Conservation (phyloP, 2,888 invertebrate genomes). For the Kryphioiulus occultus region DNA sequence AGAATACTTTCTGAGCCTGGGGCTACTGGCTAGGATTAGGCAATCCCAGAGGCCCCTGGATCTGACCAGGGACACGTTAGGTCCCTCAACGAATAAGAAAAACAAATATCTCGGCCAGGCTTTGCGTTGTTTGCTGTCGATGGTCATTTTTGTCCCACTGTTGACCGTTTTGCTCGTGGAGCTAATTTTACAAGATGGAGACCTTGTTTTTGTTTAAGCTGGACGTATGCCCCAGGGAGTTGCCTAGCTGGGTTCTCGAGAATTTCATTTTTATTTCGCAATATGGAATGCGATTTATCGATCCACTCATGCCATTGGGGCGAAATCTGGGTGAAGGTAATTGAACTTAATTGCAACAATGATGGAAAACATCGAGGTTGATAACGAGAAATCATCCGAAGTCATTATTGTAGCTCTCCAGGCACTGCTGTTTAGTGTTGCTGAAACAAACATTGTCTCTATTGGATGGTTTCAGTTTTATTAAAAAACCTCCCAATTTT, state of each 20-base stretch:
- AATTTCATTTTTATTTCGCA: background rate
- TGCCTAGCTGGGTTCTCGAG: background rate
- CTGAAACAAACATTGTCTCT: background rate
- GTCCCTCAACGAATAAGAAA: background rate
- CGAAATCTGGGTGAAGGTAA: background rate
- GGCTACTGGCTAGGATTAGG: background rate
- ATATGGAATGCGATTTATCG: background rate
- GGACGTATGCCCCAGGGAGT: background rate
- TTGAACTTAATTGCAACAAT: slow-evolving; percentile 13
- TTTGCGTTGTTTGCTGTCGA: background rate
- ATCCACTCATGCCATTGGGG: background rate
- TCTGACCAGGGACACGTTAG: background rate
- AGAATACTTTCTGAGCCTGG: background rate
- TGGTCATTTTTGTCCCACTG: background rate
- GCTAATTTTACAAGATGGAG: background rate
- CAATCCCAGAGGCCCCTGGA: background rate
- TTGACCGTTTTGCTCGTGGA: background rate
- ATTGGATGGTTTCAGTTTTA: too few species aligned
- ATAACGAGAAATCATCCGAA: background rate
- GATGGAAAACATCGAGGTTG: background rate
- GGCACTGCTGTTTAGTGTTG: background rate
- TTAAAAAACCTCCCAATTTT: background rate
- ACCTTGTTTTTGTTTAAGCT: background rate
- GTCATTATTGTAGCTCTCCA: background rate
- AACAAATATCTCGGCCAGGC: background rate